Base-by-base conservation (phyloP, 2,113 vertebrate species). In the Brachionichthys hirsutus region DNA sequence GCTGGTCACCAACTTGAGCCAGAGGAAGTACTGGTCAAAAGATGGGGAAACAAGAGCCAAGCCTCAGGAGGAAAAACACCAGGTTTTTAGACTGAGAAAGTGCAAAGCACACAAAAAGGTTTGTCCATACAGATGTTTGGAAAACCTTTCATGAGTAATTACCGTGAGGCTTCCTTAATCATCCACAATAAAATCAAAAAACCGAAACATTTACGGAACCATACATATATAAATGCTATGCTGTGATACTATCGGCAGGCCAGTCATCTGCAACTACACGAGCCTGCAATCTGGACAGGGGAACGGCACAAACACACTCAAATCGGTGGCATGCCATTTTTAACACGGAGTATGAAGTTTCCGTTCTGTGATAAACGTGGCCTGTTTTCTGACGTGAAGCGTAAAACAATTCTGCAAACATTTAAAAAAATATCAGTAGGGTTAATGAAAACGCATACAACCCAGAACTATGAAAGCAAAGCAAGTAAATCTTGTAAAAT, bases 21-120 rank as follows among this genome's bases (percentile, higher is more conserved):
- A 91, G 90, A 85, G 88, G 85, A 89, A 89, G 87, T 76, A 80
- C 78, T 81, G 85, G 86, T 91, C 82, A 89, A 77, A 81, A 57
- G 58, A 82, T 75, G 75, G 78, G 69, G 84, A 78, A 77, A 70
- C 47, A 20, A 73, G 58, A 74, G 73, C 72, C 64, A 88, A 83
- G 82, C 84, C 85, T 86, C 81, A 87, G 70, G 19, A 67, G 67
- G 77, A 62, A 78, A 87, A 89, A 82, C 79, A 89, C 44, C n/a
- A 84, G 89, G 84, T 90, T 90, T 89, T 78, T 78, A 70, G 63
- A 81, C 82, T 84, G 75, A n/a, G 61, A 89, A 89, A 88, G 80
- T 84, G 87, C 85, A 89, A 83, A 85, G 78, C 81, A 83, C 83
- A 90, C 86, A 83, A 80, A 78, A 80, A 68, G 84, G 84, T 87